phyloP scores from a whole-genome alignment of 2,797 vertebrate genomes.

The Esox lucius region DNA sequence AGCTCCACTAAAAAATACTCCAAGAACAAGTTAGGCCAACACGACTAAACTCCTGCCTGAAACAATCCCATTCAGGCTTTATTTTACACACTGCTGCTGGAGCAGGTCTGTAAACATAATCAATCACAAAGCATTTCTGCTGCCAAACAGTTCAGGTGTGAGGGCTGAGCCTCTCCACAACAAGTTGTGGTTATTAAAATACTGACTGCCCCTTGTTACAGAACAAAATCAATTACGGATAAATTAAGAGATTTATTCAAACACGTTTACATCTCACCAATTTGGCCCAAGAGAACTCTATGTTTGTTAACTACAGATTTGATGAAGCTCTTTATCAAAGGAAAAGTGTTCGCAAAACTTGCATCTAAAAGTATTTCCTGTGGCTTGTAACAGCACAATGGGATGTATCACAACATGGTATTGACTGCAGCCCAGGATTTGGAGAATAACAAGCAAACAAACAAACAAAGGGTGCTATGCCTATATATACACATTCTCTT shows the following conservation, averaged over 20 bases:
- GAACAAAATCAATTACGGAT: slow-evolving; percentile 10
- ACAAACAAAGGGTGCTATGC: slow-evolving; percentile 3
- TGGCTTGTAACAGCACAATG: background rate
- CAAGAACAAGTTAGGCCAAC: background rate
- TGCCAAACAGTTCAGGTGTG: background rate
- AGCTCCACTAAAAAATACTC: background rate
- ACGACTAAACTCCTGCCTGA: background rate
- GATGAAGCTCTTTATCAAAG: slow-evolving; percentile 20
- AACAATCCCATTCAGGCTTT: background rate
- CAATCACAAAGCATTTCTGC: slow-evolving; percentile 2
- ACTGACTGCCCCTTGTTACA: slow-evolving; percentile 17
- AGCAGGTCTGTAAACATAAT: background rate
- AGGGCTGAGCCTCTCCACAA: background rate
- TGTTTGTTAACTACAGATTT: slow-evolving; percentile 20
- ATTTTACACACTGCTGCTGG: background rate
- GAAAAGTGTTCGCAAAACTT: slow-evolving; percentile 6
- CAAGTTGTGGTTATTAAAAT: slow-evolving; percentile 4
- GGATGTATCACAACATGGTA: background rate
- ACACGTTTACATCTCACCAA: slow-evolving; percentile 4
- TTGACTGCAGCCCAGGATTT: slow-evolving; percentile 10
- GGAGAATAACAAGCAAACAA: background rate
- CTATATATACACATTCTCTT: slow-evolving; percentile 55
- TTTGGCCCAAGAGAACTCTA: background rate
- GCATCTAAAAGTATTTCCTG: background rate
- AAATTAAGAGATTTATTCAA: slow-evolving; percentile 20